Evolutionary conservation across 53 echinoderm and acorn worm species (phyloP).

Genomic region (Mesocentrotus franciscanus): DNA sequence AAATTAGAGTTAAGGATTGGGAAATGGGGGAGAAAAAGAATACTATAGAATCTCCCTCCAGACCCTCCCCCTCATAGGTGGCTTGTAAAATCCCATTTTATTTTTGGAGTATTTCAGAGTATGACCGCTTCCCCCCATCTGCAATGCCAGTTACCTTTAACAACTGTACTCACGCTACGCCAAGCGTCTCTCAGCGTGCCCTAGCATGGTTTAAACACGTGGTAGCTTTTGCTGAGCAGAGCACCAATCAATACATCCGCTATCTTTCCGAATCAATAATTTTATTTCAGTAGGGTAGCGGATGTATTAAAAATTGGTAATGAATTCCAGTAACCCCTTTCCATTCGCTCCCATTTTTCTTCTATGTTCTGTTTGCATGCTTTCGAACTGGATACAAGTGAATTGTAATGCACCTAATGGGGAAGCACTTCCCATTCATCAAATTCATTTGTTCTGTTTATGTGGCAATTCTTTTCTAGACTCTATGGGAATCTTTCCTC

Average conservation of each 20-base stretch:
- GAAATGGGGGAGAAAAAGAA: too few species aligned
- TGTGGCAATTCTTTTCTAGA: background rate
- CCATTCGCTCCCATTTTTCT: background rate
- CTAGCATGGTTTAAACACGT: background rate
- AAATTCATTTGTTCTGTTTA: background rate
- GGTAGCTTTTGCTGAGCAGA: background rate
- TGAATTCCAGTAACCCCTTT: background rate
- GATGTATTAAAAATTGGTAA: background rate
- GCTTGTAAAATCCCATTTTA: too few species aligned
- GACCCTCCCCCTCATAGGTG: too few species aligned
- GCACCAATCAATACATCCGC: background rate
- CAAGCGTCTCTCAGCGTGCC: background rate
- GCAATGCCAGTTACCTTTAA: too few species aligned
- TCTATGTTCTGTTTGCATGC: background rate
- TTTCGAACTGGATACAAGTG: background rate
- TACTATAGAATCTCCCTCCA: too few species aligned
- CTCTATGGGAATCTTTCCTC: background rate
- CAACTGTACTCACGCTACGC: too few species aligned
- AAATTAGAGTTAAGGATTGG: too few species aligned
- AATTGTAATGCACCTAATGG: conserved; percentile 1
- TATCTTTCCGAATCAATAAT: background rate
- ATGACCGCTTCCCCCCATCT: too few species aligned
- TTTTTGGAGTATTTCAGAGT: too few species aligned
- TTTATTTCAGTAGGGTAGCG: background rate
- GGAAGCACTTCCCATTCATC: background rate